These are phyloP conservation scores for Schizothorax lantsangensis DNA, from an alignment of 2,797 vertebrate species.

Conservation along the genomic window DNA sequence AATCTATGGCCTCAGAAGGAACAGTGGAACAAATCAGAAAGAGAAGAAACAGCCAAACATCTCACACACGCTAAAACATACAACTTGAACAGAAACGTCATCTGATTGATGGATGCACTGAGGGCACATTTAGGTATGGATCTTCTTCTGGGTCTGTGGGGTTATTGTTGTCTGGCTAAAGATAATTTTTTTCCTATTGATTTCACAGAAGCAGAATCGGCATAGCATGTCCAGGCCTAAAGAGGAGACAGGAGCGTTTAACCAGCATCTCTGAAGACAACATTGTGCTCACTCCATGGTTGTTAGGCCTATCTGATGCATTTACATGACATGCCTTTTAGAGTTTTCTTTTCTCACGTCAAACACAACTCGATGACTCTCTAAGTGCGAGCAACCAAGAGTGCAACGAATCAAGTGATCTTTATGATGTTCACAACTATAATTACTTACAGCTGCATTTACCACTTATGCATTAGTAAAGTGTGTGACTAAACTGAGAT, in stretches of 20 bases:
- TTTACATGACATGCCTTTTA: slow-evolving; percentile 28
- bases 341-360: slow-evolving; percentile 3
- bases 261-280: slow-evolving; percentile 14
- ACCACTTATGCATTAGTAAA: slow-evolving; percentile 19
- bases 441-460: slow-evolving; percentile 22
- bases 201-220: slow-evolving; percentile 36
- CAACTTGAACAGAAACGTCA: neutral
- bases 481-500: neutral
- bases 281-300: neutral
- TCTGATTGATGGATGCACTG: neutral
- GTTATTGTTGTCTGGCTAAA: slow-evolving; percentile 13
- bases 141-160: slow-evolving; percentile 17
- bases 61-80: neutral
- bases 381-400: neutral
- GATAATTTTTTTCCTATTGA: slow-evolving; percentile 14
- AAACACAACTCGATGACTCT: neutral
- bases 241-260: neutral
- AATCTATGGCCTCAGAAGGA: neutral
- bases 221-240: slow-evolving; percentile 11
- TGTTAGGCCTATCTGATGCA: neutral
- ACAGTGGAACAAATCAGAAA: neutral
- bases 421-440: slow-evolving; percentile 5
- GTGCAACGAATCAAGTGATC: neutral
- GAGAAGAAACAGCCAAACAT: neutral
- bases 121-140: slow-evolving; percentile 31